A percentile compares a stretch with the other conserved stretches of the same genome.
These are phyloP conservation scores for Lasioglossum albipes DNA, from an alignment of 1,140 invertebrate species.

Conservation along the genomic window DNA sequence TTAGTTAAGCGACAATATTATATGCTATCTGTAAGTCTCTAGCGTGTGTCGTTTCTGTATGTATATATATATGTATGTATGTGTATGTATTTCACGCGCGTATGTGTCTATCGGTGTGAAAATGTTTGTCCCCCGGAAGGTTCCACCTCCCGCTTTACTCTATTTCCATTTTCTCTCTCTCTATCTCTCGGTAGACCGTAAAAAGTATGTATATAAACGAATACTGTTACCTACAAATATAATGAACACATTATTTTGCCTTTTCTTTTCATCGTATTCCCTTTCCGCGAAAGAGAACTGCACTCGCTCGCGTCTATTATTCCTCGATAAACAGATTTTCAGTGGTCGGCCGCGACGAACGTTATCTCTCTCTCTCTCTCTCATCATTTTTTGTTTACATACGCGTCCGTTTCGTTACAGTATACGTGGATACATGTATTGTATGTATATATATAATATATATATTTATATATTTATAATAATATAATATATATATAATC, in stretches of 20 bases:
- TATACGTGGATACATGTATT: not conserved
- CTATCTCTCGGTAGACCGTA: conserved; percentile 47
- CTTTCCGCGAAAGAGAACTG: not conserved
- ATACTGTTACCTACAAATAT: conserved; percentile 75
- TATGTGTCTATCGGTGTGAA: not conserved
- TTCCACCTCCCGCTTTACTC: conserved; percentile 7
- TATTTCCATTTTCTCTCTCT: conserved; percentile 32
- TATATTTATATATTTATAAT: not conserved
- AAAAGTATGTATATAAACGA: conserved; percentile 69
- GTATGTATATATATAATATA: not conserved
- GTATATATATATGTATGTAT: no score
- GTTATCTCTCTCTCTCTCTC: not conserved
- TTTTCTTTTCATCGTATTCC: conserved; percentile 3
- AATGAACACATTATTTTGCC: conserved; percentile 75
- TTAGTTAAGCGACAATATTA: not conserved
- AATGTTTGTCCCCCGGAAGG: conserved; percentile 17
- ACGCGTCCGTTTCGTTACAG: conserved; percentile 4
- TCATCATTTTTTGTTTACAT: not conserved
- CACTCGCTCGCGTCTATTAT: conserved; percentile 10
- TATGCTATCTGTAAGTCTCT: not conserved
- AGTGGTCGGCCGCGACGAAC: conserved; percentile 19
- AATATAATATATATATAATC: not conserved
- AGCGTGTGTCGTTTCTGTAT: not conserved
- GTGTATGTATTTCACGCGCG: not conserved
- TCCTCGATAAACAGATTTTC: conserved; percentile 18